Conservation (phyloP, 1,140 invertebrate species). For the Diorhabda sublineata region DNA sequence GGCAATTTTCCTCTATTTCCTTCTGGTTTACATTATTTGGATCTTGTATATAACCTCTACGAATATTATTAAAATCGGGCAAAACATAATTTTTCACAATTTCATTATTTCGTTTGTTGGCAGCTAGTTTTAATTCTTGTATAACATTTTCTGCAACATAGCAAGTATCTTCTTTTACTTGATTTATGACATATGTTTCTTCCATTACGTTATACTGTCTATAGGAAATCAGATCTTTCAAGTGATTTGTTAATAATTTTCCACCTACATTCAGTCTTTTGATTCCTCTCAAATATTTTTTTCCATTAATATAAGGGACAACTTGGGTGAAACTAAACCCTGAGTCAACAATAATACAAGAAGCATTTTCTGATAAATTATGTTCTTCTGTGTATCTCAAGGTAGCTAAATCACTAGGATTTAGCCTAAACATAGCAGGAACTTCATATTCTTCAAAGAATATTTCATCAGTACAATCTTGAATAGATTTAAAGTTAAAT, state of each 20-base stretch:
- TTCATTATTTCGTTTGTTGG: constrained; percentile 50
- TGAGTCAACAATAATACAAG: constrained; percentile 84
- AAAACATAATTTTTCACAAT: constrained; percentile 90
- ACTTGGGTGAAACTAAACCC: constrained; percentile 82
- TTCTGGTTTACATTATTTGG: constrained; percentile 43
- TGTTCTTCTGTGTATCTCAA: constrained; percentile 42
- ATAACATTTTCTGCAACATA: constrained; percentile 88
- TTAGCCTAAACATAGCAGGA: constrained; percentile 75
- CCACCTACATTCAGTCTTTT: constrained; percentile 92
- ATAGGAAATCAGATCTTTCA: constrained; percentile 97
- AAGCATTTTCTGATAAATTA: constrained; percentile 23
- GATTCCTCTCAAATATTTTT: constrained; percentile 69
- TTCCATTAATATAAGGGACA: constrained; percentile 89
- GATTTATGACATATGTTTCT: constrained; percentile 98
- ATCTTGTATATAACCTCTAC: constrained; percentile 54
- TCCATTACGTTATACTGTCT: constrained; percentile 98
- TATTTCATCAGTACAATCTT: constrained; percentile 92
- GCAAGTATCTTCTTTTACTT: constrained; percentile 96
- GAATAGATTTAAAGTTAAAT: constrained; percentile 89
- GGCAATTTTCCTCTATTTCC: constrained; percentile 63
- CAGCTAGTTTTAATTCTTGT: constrained; percentile 76
- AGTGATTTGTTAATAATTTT: constrained; percentile 94
- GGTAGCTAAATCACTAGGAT: constrained; percentile 66
- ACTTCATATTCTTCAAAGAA: constrained; percentile 98
- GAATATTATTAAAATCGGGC: constrained; percentile 60